These are phyloP conservation scores for Apotomis betuletana DNA, from an alignment of 2,888 invertebrate genomes.

Conservation along the genomic window DNA sequence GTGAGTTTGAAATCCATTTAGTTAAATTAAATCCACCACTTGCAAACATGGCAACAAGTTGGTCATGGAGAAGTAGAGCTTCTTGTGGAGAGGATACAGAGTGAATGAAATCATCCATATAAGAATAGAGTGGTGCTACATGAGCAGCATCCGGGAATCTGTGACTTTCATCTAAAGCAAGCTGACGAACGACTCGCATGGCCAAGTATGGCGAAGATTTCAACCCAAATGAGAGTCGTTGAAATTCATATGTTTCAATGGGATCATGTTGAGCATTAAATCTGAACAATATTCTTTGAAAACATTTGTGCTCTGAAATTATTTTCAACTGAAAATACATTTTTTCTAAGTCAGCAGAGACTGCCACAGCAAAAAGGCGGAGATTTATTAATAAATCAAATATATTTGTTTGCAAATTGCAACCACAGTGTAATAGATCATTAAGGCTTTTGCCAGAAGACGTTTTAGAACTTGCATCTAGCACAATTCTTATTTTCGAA, in stretches of 20 bases:
- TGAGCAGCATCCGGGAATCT: slow-evolving; percentile 16
- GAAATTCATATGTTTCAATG: slow-evolving; percentile 9
- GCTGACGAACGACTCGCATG: slow-evolving; percentile 41
- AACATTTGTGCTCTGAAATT: slow-evolving; percentile 14
- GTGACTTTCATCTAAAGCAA: slow-evolving; percentile 11
- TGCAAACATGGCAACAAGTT: slow-evolving; percentile 31
- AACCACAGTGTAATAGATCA: background rate
- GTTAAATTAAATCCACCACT: slow-evolving; percentile 38
- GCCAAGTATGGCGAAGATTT: slow-evolving; percentile 41
- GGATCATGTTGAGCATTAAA: background rate
- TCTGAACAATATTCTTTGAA: slow-evolving; percentile 21
- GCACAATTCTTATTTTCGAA: background rate
- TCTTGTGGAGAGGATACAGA: too few species aligned
- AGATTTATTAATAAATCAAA: slow-evolving; percentile 11
- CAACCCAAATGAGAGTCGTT: slow-evolving; percentile 21
- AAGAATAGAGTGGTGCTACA: slow-evolving; percentile 15
- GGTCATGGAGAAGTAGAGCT: slow-evolving; percentile 12
- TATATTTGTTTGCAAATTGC: background rate
- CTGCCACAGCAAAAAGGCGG: slow-evolving; percentile 23
- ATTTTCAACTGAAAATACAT: slow-evolving; percentile 40
- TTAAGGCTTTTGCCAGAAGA: slow-evolving; percentile 1
- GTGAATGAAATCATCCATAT: slow-evolving; percentile 33
- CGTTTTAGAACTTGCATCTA: background rate
- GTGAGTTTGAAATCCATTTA: slow-evolving; percentile 33
- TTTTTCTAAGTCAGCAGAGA: slow-evolving; percentile 37